Percentiles rank a stretch among this genome's conserved stretches.
These are phyloP conservation scores for Xanthia togata DNA, from an alignment of 2,888 invertebrate genomes.

Conservation along the genomic window DNA sequence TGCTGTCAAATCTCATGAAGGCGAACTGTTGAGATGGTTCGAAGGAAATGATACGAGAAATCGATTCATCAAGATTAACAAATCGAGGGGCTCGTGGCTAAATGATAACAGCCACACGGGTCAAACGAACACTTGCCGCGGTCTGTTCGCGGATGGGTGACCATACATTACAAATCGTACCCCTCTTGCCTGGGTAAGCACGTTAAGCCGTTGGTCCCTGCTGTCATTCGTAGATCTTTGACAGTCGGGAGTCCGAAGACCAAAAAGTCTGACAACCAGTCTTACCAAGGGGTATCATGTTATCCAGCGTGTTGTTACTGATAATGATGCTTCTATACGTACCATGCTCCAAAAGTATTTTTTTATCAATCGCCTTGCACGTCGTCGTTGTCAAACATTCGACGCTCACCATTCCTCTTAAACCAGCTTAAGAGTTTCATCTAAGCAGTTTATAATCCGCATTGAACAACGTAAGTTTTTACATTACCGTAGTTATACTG, in stretches of 20 bases:
- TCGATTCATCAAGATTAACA: neutral
- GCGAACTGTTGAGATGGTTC: neutral
- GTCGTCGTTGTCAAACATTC: neutral
- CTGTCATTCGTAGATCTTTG: neutral
- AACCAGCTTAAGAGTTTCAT: neutral
- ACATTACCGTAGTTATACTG: neutral
- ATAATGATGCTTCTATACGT: too few species aligned
- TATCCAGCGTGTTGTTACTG: neutral
- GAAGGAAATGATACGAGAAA: neutral
- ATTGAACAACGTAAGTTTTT: conserved; percentile 13
- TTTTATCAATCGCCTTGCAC: neutral
- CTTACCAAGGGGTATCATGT: neutral
- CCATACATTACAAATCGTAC: neutral
- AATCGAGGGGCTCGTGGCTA: neutral
- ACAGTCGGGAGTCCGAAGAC: neutral
- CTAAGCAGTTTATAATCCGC: neutral
- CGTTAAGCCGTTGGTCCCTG: neutral
- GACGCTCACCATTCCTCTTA: neutral
- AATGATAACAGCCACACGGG: neutral
- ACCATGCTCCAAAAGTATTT: too few species aligned
- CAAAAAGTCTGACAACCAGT: neutral
- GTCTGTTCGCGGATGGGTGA: neutral
- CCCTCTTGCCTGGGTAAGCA: neutral
- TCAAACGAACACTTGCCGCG: neutral
- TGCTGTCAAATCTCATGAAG: neutral